Evolutionary conservation across 2,888 invertebrate species (phyloP).

Genomic region (Pharmacophagus antenor): DNA sequence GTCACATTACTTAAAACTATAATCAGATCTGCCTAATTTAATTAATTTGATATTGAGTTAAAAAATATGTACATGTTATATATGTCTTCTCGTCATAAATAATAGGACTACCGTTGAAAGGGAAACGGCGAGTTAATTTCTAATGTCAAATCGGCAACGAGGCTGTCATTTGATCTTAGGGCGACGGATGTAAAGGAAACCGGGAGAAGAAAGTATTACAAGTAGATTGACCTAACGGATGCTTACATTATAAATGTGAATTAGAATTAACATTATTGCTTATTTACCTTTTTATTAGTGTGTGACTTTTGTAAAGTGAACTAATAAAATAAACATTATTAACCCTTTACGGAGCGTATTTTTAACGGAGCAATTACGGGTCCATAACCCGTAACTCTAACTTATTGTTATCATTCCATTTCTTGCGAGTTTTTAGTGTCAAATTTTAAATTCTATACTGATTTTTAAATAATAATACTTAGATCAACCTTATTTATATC

Average conservation of each 20-base stretch:
- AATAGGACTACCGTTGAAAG: conserved; percentile 38
- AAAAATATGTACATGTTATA: neutral
- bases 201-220: conserved; percentile 61
- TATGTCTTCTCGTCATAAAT: neutral
- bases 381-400: too few relatives aligned
- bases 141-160: conserved; percentile 53
- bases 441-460: too few relatives aligned
- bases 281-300: neutral
- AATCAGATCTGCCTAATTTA: too few relatives aligned
- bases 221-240: conserved; percentile 54
- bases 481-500: too few relatives aligned
- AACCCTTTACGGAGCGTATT: too few relatives aligned
- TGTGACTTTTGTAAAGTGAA: neutral
- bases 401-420: too few relatives aligned
- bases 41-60: too few relatives aligned
- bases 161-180: conserved; percentile 69
- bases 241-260: neutral
- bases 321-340: neutral
- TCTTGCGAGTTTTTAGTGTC: too few relatives aligned
- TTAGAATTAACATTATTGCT: neutral
- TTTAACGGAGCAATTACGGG: too few relatives aligned
- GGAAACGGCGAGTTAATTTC: conserved; percentile 52
- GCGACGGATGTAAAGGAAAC: conserved; percentile 37
- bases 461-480: too few relatives aligned
- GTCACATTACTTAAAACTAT: too few relatives aligned